Evolutionary conservation across 1,140 invertebrate genomes (phyloP).

Genomic region (Antheraea pernyi): DNA sequence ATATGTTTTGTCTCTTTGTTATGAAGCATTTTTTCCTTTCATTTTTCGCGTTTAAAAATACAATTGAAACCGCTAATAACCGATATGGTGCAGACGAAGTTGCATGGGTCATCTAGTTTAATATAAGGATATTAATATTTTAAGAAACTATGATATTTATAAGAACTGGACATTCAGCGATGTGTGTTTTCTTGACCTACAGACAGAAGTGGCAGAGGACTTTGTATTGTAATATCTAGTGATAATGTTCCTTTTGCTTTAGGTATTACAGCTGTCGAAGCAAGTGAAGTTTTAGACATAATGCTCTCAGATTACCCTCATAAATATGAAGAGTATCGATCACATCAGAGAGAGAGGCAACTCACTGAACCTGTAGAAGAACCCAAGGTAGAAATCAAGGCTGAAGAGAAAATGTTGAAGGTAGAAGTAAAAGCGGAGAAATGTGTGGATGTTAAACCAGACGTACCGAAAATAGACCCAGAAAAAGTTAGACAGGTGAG

Average conservation of each 20-base stretch:
- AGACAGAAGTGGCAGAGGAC: too few species aligned
- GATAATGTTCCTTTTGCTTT: not conserved
- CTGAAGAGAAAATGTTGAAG: constrained; percentile 39
- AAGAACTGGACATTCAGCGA: too few species aligned
- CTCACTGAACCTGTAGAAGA: constrained; percentile 64
- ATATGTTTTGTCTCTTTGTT: too few species aligned
- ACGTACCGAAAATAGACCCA: constrained; percentile 60
- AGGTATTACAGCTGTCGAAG: constrained; percentile 94
- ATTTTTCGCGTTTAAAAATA: too few species aligned
- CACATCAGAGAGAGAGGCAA: constrained; percentile 90
- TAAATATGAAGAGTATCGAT: constrained; percentile 96
- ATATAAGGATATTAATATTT: too few species aligned
- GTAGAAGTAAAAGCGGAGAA: constrained; percentile 50
- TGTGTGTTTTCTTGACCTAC: too few species aligned
- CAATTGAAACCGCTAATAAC: too few species aligned
- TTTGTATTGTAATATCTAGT: too few species aligned
- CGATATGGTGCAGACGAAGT: too few species aligned
- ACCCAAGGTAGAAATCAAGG: constrained; percentile 56
- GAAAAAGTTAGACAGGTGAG: constrained; percentile 65
- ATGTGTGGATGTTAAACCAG: constrained; percentile 46
- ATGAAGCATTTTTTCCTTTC: too few species aligned
- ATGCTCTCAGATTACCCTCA: constrained; percentile 97
- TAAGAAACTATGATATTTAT: too few species aligned
- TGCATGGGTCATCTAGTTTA: too few species aligned
- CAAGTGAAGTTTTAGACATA: constrained; percentile 95